These are phyloP conservation scores for Heliothis subflexa DNA, from an alignment of 1,140 invertebrate species.

Conservation along the genomic window DNA sequence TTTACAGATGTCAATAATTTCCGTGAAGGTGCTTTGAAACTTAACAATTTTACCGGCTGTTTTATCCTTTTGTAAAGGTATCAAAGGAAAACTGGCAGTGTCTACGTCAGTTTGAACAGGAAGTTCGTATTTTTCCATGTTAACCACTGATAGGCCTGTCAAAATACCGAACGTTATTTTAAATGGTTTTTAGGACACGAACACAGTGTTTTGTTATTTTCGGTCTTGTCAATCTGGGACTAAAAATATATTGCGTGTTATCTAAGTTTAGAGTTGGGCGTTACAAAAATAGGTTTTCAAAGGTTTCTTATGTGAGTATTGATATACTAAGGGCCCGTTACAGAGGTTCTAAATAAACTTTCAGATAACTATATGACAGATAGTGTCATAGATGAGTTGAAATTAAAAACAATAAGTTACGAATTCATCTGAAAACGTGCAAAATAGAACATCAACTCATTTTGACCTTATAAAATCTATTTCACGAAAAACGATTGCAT, in stretches of 20 bases:
- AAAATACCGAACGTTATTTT: conserved; percentile 22
- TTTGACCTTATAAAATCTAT: too few relatives aligned
- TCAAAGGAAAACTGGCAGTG: conserved; percentile 1
- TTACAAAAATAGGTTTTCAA: too few relatives aligned
- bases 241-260: conserved; percentile 14
- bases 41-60: not conserved
- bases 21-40: not conserved
- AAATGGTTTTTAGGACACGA: conserved; percentile 2
- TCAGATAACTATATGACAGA: too few relatives aligned
- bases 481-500: too few relatives aligned
- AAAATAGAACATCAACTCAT: too few relatives aligned
- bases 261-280: not conserved
- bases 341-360: too few relatives aligned
- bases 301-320: too few relatives aligned
- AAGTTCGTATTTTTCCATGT: conserved; percentile 21
- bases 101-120: conserved; percentile 11
- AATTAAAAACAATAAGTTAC: too few relatives aligned
- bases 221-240: conserved; percentile 12
- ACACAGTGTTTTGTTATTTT: not conserved
- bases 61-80: not conserved
- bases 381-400: too few relatives aligned
- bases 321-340: too few relatives aligned
- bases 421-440: too few relatives aligned
- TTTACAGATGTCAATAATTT: not conserved
- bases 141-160: conserved; percentile 30